Percentiles rank a stretch among this genome's conserved stretches.
phyloP scores from a whole-genome alignment of 2,797 vertebrate genomes.

The Phylloscopus collybita region DNA sequence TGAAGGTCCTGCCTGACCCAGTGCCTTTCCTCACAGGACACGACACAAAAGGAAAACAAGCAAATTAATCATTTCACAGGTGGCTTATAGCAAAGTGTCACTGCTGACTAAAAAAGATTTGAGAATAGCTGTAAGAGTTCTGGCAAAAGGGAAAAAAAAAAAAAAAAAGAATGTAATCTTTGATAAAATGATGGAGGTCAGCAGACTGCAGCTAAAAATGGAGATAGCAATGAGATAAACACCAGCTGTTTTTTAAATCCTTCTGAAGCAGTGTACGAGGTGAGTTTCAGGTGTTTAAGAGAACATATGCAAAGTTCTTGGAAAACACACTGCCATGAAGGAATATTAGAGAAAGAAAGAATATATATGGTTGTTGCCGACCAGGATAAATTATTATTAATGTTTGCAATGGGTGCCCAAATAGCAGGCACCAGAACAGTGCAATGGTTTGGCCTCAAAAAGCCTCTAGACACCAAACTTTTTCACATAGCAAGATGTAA shows the following conservation, averaged over 20 bases:
- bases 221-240: conserved; percentile 58
- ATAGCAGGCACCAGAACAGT: conserved; percentile 19
- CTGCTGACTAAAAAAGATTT: conserved; percentile 3
- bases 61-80: conserved; percentile 2
- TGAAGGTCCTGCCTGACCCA: neutral
- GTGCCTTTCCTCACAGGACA: neutral
- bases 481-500: conserved; percentile 32
- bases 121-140: conserved; percentile 25
- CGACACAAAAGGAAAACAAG: neutral
- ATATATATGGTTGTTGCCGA: neutral
- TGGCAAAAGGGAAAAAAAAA: neutral
- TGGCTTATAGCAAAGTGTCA: conserved; percentile 39
- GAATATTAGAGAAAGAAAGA: neutral
- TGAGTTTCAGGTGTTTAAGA: conserved; percentile 59
- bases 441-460: conserved; percentile 49
- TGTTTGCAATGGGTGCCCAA: neutral
- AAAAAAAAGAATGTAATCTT: conserved; percentile 1
- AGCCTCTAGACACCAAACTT: conserved; percentile 31
- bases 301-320: conserved; percentile 23
- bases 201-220: conserved; percentile 61
- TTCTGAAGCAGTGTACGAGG: neutral
- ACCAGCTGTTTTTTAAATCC: conserved; percentile 57
- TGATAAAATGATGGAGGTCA: conserved; percentile 46
- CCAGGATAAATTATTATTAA: neutral
- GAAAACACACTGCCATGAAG: neutral